Evolutionary conservation across 1,140 invertebrate species (phyloP).

Genomic region (Lucilia cuprina): DNA sequence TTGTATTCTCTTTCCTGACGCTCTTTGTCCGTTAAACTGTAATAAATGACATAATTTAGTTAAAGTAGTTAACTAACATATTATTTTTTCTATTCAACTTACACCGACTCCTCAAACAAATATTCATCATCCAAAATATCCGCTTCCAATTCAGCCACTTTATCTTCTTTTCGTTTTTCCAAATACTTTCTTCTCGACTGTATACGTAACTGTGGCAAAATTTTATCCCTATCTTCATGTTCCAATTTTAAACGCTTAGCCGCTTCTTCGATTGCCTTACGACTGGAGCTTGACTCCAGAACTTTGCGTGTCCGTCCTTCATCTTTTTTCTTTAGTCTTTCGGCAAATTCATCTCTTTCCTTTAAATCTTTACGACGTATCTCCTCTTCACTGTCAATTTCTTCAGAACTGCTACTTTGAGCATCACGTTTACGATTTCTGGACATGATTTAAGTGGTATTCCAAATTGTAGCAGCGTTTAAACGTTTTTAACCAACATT

Average conservation of each 20-base stretch:
- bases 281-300: slow-evolving; percentile 72
- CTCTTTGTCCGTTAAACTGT: slow-evolving; percentile 85
- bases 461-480: not conserved
- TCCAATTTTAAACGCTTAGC: slow-evolving; percentile 90
- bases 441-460: slow-evolving; percentile 16
- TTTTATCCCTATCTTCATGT: slow-evolving; percentile 81
- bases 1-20: slow-evolving; percentile 86
- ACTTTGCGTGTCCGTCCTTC: slow-evolving; percentile 88
- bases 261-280: slow-evolving; percentile 88
- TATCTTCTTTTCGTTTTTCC: slow-evolving; percentile 94
- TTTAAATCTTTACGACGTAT: slow-evolving; percentile 80
- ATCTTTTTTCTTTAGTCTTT: slow-evolving; percentile 88
- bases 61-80: slow-evolving; percentile 4
- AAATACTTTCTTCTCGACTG: slow-evolving; percentile 94
- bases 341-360: slow-evolving; percentile 94
- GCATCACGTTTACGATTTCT: slow-evolving; percentile 10
- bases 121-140: slow-evolving; percentile 97
- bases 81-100: slow-evolving; percentile 59
- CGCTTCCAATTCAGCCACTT: slow-evolving; percentile 93
- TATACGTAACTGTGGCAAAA: slow-evolving; percentile 86
- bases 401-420: slow-evolving; percentile 29
- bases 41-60: slow-evolving; percentile 43
- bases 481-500: not conserved
- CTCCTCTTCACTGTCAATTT: slow-evolving; percentile 68
- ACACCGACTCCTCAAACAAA: slow-evolving; percentile 88